phyloP scores from a whole-genome alignment of 2,888 invertebrate species.

The Tetropium fuscum region DNA sequence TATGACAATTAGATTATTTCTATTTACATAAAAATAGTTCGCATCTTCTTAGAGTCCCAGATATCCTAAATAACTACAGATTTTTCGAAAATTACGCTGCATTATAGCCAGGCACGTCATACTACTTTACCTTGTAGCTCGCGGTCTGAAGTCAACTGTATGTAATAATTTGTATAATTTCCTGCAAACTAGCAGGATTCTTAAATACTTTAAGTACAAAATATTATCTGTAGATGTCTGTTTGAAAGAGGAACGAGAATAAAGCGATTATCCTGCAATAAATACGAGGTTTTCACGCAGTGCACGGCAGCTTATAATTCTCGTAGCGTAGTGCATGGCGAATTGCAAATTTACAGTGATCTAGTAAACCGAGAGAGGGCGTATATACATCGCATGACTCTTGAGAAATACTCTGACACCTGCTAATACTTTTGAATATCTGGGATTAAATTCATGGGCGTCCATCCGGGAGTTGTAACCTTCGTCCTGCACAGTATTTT shows the following conservation, averaged over 20 bases:
- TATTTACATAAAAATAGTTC: too few species aligned
- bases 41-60: too few species aligned
- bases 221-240: slow-evolving; percentile 56
- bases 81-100: too few species aligned
- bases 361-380: slow-evolving; percentile 38
- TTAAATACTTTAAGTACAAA: slow-evolving; percentile 50
- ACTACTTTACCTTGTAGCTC: too few species aligned
- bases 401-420: slow-evolving; percentile 27
- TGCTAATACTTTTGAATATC: slow-evolving; percentile 5
- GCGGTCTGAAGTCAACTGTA: too few species aligned
- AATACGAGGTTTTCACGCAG: slow-evolving; percentile 50
- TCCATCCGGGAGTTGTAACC: too few species aligned
- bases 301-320: slow-evolving; percentile 29
- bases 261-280: slow-evolving; percentile 56
- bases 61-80: too few species aligned
- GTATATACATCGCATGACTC: slow-evolving; percentile 40
- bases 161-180: too few species aligned
- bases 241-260: slow-evolving; percentile 52
- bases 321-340: slow-evolving; percentile 18
- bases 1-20: too few species aligned
- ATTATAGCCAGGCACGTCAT: too few species aligned
- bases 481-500: too few species aligned
- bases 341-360: slow-evolving; percentile 46
- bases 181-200: slow-evolving; percentile 25
- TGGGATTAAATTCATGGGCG: slow-evolving; percentile 2